Base-by-base conservation (phyloP, 2,888 invertebrate species). In the Eupsilia transversa region DNA sequence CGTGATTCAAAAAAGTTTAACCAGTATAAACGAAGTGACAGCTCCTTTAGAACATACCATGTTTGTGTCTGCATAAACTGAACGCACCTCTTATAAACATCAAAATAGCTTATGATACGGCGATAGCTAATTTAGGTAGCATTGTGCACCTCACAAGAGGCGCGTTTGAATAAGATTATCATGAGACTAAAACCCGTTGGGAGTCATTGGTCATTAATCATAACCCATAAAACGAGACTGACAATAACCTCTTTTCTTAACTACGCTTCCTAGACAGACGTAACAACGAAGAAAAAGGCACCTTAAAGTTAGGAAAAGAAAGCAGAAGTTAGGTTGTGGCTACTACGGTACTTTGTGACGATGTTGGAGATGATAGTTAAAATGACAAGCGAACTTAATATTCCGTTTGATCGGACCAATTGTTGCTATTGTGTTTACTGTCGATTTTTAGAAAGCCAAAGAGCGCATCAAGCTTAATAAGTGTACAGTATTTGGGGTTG, bases 181-280 rank as follows among this genome's bases (percentile, higher is more conserved):
- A 94, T 88, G 92, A 91, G 91, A 90, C 91, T 90, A 94, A 92
- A 96, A 94, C 95, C 96, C 95, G 96, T 96, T 96, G 96, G 96
- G 95, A 96, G 96, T 95, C 96, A 95, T 93, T 92, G 94, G 92
- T 96, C 96, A 96, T 96, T 96, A 96, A 96, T 96, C 96, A 96
- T 96, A 95, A 94, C 94, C 94, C 96, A 95, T 96, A 96, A 96
- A 95, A 96, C 92, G 93, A 93, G 92, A 92, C 96, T 95, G 95
- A 96, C 96, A 95, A 95, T 95, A 93, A 93, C 93, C 93, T 94
- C 92, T 93, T 93, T 94, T 94, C 93, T 91, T 91, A 92, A 89
- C 89, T 90, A 89, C 88, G 92, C 92, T 95, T 95, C 95, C 94
- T 95, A 94, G 91, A 90, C 81, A 80, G 84, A 79, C 41, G 65